Evolutionary conservation across 2,797 vertebrate genomes (phyloP).

Genomic region (Argya squamiceps): DNA sequence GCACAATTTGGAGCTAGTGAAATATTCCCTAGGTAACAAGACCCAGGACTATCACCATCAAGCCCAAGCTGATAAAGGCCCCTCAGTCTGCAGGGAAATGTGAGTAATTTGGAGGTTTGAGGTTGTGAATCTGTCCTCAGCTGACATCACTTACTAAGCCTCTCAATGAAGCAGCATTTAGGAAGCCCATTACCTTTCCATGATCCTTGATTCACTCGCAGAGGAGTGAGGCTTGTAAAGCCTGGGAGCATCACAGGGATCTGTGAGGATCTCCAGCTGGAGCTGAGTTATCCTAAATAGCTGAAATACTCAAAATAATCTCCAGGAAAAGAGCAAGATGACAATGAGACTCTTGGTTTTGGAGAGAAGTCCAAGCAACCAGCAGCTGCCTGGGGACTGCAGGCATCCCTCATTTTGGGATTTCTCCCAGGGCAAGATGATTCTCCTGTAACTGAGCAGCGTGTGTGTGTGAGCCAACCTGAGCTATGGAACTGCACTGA

Average conservation of each 20-base stretch:
- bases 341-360: background rate
- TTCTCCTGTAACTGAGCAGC: background rate
- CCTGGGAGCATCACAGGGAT: background rate
- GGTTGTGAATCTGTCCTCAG: background rate
- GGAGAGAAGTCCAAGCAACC: background rate
- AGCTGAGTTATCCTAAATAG: background rate
- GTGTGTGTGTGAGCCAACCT: rapidly evolving
- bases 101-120: background rate
- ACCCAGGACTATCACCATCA: background rate
- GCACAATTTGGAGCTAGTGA: background rate
- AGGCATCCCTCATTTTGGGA: background rate
- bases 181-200: background rate
- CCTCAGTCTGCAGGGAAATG: background rate
- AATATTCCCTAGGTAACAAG: background rate
- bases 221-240: rapidly evolving
- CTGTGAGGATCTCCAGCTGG: background rate
- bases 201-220: background rate
- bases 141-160: background rate
- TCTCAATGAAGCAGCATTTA: background rate
- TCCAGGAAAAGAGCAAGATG: background rate
- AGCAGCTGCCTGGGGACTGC: background rate
- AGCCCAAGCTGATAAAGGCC: background rate
- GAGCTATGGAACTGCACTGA: background rate
- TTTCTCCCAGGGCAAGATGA: rapidly evolving
- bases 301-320: background rate